Conservation (phyloP, 2,113 vertebrate genomes). For the Zosterops hypoxanthus region DNA sequence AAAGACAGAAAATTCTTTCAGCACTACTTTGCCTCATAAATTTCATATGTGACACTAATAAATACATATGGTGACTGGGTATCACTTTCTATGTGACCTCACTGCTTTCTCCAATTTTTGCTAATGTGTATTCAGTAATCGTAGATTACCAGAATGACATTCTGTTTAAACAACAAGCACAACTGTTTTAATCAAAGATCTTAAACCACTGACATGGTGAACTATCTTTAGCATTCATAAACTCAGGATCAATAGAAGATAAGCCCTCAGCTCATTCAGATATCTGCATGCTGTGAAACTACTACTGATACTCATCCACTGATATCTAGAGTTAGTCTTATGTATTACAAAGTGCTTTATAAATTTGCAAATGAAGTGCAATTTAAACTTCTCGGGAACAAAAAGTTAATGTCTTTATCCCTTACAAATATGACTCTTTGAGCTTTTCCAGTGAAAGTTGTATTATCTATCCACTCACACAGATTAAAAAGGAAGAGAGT, state of each 20-base stretch:
- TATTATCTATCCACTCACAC: neutral
- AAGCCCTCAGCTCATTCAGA: neutral
- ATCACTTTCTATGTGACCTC: constrained; percentile 29
- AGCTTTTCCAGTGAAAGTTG: constrained; percentile 11
- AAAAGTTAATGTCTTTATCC: constrained; percentile 27
- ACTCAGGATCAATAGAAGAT: neutral
- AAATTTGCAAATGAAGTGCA: neutral
- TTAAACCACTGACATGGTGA: constrained; percentile 7
- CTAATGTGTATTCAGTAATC: constrained; percentile 26
- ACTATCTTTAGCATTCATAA: neutral
- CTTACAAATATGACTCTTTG: neutral
- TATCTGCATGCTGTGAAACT: neutral
- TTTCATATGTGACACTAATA: constrained; percentile 56
- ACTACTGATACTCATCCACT: neutral
- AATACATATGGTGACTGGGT: constrained; percentile 27
- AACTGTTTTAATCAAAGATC: constrained; percentile 15
- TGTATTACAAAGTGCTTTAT: neutral
- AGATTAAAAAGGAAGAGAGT: constrained; percentile 4
- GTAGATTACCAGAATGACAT: constrained; percentile 11
- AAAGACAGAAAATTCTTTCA: constrained; percentile 63
- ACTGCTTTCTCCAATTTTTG: constrained; percentile 4
- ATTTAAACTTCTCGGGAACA: neutral
- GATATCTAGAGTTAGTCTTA: neutral
- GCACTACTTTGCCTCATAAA: constrained; percentile 57
- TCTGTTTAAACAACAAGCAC: neutral